Base-by-base conservation (phyloP, 1,140 invertebrate species). In the Luehdorfia chinensis region DNA sequence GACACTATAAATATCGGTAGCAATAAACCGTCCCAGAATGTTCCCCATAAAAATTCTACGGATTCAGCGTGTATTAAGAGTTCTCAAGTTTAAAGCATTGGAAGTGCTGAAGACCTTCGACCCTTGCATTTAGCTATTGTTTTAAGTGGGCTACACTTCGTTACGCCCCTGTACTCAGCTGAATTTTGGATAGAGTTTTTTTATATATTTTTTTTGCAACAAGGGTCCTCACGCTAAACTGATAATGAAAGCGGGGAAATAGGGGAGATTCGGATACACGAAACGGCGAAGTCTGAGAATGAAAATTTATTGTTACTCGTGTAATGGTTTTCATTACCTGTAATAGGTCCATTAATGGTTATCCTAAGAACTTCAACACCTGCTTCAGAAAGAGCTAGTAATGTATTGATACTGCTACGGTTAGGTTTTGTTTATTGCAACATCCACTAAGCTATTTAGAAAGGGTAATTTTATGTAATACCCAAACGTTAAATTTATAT, bases 41-140 rank as follows among this genome's bases (percentile, higher is more conserved):
- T 52, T 50, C 48, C 55, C 61, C 59, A 69, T 79, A 78, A 84
- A 81, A 79, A 74, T 81, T 79, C 74, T 62, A 61, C 66, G 60
- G 71, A 78, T 78, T 84, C 79, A 81, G 79, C 79, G 76, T 66
- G 73, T 80, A 84, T 84, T 68, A 75, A 85, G 81, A 71, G 77
- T 66, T 74, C 67, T 75, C 58, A 33, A 55, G 55, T 69, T 69
- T 62, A 64, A 71, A 76, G 75, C 59, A 80, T 65, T 55, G 76
- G 64, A 75, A 64, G 66, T 50, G 53, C 60, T 63, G 62, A 60
- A 59, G 69, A 50, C 54, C 52, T 65, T 66, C 61, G 59, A 68
- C 72, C 71, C 76, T 67, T 55, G 73, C 72, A 73, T 80, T 84
- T 74, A 57, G 78, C 80, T 85, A 84, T 85, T 85, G 81, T 85